Percentiles rank a stretch among this genome's conserved stretches.
Evolutionary conservation across 2,888 invertebrate species (phyloP).

Genomic region (Erebia palarica): DNA sequence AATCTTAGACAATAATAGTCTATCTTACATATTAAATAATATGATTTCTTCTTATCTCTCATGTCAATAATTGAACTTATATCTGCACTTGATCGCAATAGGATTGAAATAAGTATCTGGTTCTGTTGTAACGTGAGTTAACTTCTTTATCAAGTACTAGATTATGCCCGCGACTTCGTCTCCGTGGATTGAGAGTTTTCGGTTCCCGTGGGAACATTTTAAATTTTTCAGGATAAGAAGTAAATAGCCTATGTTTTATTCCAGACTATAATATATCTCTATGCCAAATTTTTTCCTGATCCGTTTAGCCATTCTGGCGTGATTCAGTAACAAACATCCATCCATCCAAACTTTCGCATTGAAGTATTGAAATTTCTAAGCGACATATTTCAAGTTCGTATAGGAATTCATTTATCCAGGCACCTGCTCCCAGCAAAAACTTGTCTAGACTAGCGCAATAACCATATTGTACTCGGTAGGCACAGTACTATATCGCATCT

Average conservation of each 20-base stretch:
- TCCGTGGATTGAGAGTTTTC: too few relatives aligned
- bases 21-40: not conserved
- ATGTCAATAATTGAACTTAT: not conserved
- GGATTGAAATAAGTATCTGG: not conserved
- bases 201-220: too few relatives aligned
- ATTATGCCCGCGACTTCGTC: too few relatives aligned
- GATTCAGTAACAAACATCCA: too few relatives aligned
- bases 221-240: too few relatives aligned
- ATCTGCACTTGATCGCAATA: too few relatives aligned
- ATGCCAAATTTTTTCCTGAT: too few relatives aligned
- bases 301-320: too few relatives aligned
- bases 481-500: constrained; percentile 32
- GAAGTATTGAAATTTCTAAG: constrained; percentile 42
- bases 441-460: constrained; percentile 67
- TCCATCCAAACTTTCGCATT: too few relatives aligned
- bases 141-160: constrained; percentile 9
- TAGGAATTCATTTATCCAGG: constrained; percentile 50
- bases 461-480: constrained; percentile 49
- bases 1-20: too few relatives aligned
- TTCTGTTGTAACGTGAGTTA: constrained; percentile 1
- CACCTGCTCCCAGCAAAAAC: constrained; percentile 66
- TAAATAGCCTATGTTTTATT: too few relatives aligned
- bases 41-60: not conserved
- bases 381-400: constrained; percentile 40
- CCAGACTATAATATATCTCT: too few relatives aligned